A percentile compares a stretch with the other conserved stretches of the same genome.
phyloP scores from a whole-genome alignment of 2,797 vertebrate genomes.

The Sebastes hubbsi region DNA sequence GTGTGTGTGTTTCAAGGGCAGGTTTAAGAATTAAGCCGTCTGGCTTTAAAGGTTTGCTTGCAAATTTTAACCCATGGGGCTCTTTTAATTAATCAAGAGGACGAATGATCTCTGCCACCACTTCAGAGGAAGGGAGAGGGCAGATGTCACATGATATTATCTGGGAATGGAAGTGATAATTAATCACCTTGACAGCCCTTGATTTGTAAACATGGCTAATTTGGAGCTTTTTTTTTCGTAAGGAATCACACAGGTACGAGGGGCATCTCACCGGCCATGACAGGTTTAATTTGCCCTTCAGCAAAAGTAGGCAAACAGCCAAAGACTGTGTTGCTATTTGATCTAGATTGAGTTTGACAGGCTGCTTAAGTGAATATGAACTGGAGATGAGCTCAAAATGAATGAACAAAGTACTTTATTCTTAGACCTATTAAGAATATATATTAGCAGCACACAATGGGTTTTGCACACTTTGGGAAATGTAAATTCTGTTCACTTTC shows the following conservation, averaged over 20 bases:
- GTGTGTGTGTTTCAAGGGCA: constrained; percentile 34
- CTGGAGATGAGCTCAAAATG: constrained; percentile 31
- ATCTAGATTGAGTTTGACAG: constrained; percentile 68
- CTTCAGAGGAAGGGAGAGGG: constrained; percentile 60
- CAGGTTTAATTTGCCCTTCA: constrained; percentile 65
- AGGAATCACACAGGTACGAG: constrained; percentile 40
- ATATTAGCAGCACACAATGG: background rate
- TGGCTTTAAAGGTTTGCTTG: constrained; percentile 39
- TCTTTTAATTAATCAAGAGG: constrained; percentile 76
- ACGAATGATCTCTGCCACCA: constrained; percentile 67
- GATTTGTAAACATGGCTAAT: constrained; percentile 74
- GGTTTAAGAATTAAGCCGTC: constrained; percentile 19
- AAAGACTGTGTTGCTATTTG: constrained; percentile 33
- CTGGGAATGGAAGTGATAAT: constrained; percentile 63
- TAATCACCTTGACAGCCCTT: constrained; percentile 71
- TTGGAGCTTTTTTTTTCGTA: constrained; percentile 36
- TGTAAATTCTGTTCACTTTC: background rate
- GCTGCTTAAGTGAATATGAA: constrained; percentile 56
- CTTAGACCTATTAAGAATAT: background rate
- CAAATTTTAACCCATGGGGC: constrained; percentile 65
- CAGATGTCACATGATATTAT: constrained; percentile 73
- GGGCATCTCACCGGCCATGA: constrained; percentile 25
- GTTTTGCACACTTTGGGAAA: background rate
- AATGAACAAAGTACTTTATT: background rate
- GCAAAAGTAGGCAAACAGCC: constrained; percentile 45